A percentile compares a stretch with the other conserved stretches of the same genome.
Conservation (phyloP, 35 echinoderm and acorn worm genomes). For the Holothuria glaberrima region DNA sequence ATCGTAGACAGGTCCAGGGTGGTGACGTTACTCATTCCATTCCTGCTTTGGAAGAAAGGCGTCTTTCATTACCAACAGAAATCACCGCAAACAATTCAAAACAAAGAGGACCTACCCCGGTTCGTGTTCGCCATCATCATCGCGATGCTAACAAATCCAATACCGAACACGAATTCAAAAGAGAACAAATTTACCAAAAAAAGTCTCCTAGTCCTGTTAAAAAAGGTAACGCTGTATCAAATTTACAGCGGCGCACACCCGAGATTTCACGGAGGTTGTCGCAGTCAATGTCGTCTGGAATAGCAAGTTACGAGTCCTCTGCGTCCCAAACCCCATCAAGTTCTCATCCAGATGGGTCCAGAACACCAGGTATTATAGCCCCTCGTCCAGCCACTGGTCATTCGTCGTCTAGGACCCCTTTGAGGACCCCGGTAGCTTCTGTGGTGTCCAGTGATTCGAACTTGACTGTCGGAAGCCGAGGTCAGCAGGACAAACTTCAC, state of each 20-base stretch:
- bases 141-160: neutral
- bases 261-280: neutral
- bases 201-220: conserved; percentile 4
- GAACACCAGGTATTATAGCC: neutral
- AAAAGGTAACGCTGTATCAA: neutral
- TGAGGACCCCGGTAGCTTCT: conserved; percentile 37
- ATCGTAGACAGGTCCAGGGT: conserved; percentile 28
- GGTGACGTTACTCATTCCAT: neutral
- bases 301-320: neutral
- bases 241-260: neutral
- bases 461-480: neutral
- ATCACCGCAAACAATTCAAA: neutral
- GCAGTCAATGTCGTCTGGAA: conserved; percentile 3
- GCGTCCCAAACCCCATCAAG: conserved; percentile 28
- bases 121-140: conserved; percentile 4
- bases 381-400: conserved; percentile 3
- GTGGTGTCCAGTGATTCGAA: conserved; percentile 22
- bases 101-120: neutral
- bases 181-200: neutral
- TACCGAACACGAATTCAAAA: neutral
- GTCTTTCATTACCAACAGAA: neutral
- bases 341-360: neutral
- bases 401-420: neutral
- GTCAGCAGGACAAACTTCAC: neutral
- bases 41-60: neutral